Evolutionary conservation across 2,888 invertebrate genomes (phyloP), one percentile per base, ranked within the genome.

Genomic region (Synanthedon vespiformis): DNA sequence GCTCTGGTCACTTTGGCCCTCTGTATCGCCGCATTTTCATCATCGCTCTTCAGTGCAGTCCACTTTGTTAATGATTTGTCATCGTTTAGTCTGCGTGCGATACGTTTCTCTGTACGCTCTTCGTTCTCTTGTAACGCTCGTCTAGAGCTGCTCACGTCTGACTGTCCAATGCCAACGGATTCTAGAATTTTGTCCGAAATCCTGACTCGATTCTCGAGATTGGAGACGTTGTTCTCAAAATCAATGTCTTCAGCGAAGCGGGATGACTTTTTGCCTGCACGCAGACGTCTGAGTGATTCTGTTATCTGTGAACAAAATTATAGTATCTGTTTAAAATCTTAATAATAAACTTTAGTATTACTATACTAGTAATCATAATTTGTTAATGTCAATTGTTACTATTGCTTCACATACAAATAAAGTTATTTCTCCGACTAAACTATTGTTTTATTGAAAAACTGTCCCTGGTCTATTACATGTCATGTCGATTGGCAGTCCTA

Each of bases 1-100:
- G 92, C 92, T 58, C 92, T 89, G 2, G 91, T 88, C 34, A 89
- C 90, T 61, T 89, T 90, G 1, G 93, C 93, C 51, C 94, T 77
- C 49, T 88, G 83, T 16, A 89, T 88, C 0, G 94, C 93, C 0
- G 90, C 90, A 56, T 83, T 88, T 56, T 86, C 84, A 1, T 84
- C 81, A 6, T 86, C 85, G 40, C 66, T 67, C 49, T 88, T 89
- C 12, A 92, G 54, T n/a, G 91, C 90, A 0, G 90, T 86, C 92
- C 93, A 92, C 67, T 90, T 91, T 14, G 91, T 89, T n/a, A 90
- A 67, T 2, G 76, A 65, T 57, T 67, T 76, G 40, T 83, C 82
- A 1, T 85, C 86, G 55, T 82, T 83, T 52, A 82, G 50, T 57
- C 84, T 73, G 58, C 87, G 80, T 0, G 84, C 76, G 55, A 85